These are phyloP conservation scores for Drosophila pseudoobscura DNA, from an alignment of 1,140 invertebrate genomes.

Conservation along the genomic window DNA sequence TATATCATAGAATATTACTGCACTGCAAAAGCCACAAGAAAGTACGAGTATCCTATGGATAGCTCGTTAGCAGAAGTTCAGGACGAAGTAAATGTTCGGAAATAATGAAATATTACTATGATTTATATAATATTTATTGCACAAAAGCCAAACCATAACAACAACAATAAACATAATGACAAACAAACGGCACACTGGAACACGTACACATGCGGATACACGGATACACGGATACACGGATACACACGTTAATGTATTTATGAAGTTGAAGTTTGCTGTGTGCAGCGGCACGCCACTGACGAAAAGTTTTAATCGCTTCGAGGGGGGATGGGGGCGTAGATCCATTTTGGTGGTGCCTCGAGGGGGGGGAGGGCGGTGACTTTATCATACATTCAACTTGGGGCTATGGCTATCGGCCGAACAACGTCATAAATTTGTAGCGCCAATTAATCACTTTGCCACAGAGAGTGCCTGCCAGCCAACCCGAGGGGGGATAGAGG, in stretches of 20 bases:
- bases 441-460: constrained; percentile 75
- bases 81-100: constrained; percentile 29
- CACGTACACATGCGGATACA: constrained; percentile 20
- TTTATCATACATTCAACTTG: constrained; percentile 80
- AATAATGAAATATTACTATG: constrained; percentile 68
- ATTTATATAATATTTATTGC: constrained; percentile 75
- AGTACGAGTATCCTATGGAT: constrained; percentile 22
- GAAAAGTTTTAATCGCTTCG: constrained; percentile 73
- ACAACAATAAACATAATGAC: constrained; percentile 70
- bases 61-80: constrained; percentile 18
- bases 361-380: constrained; percentile 11
- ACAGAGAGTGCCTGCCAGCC: background rate
- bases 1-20: constrained; percentile 30
- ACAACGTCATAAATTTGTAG: constrained; percentile 78
- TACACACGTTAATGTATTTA: constrained; percentile 63
- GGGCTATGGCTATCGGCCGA: constrained; percentile 67
- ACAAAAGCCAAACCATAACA: constrained; percentile 58
- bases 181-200: constrained; percentile 32
- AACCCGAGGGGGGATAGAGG: background rate
- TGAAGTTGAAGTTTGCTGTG: constrained; percentile 47
- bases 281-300: constrained; percentile 14
- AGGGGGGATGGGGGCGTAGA: background rate
- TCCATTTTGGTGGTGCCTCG: constrained; percentile 9
- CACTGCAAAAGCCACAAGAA: constrained; percentile 27
- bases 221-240: no score